phyloP scores from a whole-genome alignment of 2,113 vertebrate species.

The Laticauda colubrina region DNA sequence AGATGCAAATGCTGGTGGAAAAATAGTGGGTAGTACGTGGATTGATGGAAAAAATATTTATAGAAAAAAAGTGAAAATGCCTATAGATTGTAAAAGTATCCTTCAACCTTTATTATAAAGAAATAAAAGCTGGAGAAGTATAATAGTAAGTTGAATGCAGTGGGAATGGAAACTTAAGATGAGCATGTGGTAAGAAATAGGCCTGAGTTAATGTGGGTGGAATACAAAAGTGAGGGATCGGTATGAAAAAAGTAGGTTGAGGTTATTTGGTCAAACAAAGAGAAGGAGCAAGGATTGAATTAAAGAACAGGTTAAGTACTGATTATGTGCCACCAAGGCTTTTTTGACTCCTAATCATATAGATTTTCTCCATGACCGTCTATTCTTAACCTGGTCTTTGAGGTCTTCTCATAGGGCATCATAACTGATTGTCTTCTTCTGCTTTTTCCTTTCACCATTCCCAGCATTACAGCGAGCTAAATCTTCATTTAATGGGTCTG shows the following conservation, averaged over 20 bases:
- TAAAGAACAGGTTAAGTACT: not conserved
- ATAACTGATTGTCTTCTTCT: not conserved
- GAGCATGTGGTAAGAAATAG: not conserved
- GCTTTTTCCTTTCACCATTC: not conserved
- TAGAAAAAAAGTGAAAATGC: not conserved
- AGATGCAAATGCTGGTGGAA: not conserved
- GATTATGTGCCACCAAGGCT: not conserved
- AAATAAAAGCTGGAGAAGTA: not conserved
- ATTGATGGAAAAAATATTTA: not conserved
- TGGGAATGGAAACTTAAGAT: not conserved
- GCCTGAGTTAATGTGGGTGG: not conserved
- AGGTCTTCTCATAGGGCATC: too few relatives aligned
- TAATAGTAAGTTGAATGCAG: not conserved
- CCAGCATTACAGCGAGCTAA: not conserved
- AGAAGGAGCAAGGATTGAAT: not conserved
- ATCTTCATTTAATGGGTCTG: not conserved
- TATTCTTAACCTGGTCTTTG: not conserved
- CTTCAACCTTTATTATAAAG: not conserved
- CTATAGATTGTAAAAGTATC: not conserved
- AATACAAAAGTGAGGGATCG: not conserved
- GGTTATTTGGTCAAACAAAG: not conserved
- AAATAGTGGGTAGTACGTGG: not conserved
- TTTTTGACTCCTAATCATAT: not conserved
- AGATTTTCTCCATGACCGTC: not conserved
- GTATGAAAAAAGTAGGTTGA: not conserved